These are phyloP conservation scores for Brachyrhaphis roseni DNA, from an alignment of 2,797 vertebrate species.

Conservation along the genomic window DNA sequence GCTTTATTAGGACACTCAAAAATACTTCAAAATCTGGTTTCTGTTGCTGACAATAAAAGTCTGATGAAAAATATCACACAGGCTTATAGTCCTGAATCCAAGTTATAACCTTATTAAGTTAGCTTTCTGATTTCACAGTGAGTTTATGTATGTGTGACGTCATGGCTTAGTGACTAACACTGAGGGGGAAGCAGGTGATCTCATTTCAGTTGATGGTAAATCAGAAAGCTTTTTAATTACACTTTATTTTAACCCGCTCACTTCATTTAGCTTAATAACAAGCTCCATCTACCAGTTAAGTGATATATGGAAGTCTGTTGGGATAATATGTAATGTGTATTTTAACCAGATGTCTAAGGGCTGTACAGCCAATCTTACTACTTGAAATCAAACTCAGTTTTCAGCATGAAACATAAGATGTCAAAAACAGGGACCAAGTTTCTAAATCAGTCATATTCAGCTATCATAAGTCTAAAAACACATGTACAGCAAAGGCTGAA, in stretches of 20 bases:
- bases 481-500: background rate
- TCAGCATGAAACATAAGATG: background rate
- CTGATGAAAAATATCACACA: background rate
- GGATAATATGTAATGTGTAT: background rate
- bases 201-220: conserved; percentile 30
- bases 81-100: background rate
- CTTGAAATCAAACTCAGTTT: background rate
- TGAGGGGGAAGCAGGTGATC: conserved; percentile 46
- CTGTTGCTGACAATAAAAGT: background rate
- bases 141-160: conserved; percentile 42
- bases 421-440: background rate
- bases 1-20: too few species aligned
- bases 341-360: background rate
- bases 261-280: background rate
- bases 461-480: background rate
- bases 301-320: background rate
- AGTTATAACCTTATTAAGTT: background rate
- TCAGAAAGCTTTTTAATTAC: background rate
- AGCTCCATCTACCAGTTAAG: background rate
- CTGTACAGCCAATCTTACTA: background rate
- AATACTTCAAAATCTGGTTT: background rate
- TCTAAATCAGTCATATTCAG: background rate
- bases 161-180: conserved; percentile 44
- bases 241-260: background rate
- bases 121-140: background rate